Evolutionary conservation across 2,888 invertebrate genomes (phyloP).

Genomic region (Gymnocheta viridis): DNA sequence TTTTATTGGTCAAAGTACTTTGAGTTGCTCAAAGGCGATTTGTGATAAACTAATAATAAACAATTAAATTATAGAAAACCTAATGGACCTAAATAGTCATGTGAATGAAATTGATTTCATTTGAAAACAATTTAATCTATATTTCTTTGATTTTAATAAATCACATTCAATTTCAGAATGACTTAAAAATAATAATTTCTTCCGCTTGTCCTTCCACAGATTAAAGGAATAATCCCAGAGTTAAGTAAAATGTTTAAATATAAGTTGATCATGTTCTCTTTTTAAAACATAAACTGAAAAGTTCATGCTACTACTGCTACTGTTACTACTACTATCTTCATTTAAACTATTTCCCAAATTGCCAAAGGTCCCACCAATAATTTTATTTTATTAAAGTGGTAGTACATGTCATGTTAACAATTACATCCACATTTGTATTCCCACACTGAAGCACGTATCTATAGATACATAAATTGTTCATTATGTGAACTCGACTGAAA

Average conservation of each 20-base stretch:
- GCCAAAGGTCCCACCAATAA: background rate
- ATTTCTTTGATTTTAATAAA: no score
- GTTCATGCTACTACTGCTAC: background rate
- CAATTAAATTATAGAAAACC: no score
- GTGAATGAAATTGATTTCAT: no score
- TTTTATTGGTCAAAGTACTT: no score
- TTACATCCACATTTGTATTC: background rate
- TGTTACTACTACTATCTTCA: background rate
- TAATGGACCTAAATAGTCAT: no score
- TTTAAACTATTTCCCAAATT: background rate
- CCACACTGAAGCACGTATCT: background rate
- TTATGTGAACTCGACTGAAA: slow-evolving; percentile 16
- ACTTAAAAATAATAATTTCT: no score
- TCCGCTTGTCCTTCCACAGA: no score
- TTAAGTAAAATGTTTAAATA: background rate
- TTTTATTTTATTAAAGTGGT: slow-evolving; percentile 4
- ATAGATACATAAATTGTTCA: slow-evolving; percentile 23
- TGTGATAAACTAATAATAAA: no score
- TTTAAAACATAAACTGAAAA: background rate
- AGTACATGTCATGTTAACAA: background rate
- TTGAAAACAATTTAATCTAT: no score
- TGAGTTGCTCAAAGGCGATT: no score
- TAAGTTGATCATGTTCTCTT: background rate
- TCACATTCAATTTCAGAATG: no score
- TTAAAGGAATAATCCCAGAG: no score